Evolutionary conservation across 1,140 invertebrate species (phyloP).

Genomic region (Archivesica marissinica): DNA sequence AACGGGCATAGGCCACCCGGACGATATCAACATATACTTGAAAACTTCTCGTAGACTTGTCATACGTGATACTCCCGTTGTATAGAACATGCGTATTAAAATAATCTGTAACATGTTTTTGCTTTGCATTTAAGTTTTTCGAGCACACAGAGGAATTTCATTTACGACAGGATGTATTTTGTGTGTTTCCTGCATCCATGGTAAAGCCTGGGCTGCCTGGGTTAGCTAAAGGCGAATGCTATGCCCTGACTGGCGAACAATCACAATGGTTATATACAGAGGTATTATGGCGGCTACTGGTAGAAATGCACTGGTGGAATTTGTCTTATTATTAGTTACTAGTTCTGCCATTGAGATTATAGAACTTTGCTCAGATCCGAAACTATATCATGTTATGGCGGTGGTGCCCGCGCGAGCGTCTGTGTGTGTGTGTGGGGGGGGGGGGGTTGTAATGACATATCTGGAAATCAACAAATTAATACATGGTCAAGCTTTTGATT

Average conservation of each 20-base stretch:
- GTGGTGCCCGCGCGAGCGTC: neutral
- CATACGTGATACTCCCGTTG: neutral
- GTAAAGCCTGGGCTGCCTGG: neutral
- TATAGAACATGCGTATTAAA: neutral
- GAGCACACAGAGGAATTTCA: conserved; percentile 10
- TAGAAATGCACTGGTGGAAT: too few relatives aligned
- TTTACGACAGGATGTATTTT: neutral
- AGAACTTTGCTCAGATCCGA: neutral
- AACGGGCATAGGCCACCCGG: neutral
- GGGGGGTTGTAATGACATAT: too few relatives aligned
- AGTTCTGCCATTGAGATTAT: neutral
- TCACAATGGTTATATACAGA: conserved; percentile 2
- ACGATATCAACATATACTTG: neutral
- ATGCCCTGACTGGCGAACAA: neutral
- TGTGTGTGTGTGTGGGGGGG: too few relatives aligned
- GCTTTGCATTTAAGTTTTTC: conserved; percentile 1
- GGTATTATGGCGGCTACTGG: too few relatives aligned
- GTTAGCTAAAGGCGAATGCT: neutral
- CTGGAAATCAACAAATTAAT: neutral
- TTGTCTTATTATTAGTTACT: too few relatives aligned
- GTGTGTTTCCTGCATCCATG: neutral
- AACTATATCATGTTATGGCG: neutral
- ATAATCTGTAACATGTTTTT: neutral
- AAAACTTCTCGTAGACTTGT: neutral
- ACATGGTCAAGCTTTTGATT: neutral